Base-by-base conservation (phyloP, 2,888 invertebrate species). In the Petrolisthes cinctipes region DNA sequence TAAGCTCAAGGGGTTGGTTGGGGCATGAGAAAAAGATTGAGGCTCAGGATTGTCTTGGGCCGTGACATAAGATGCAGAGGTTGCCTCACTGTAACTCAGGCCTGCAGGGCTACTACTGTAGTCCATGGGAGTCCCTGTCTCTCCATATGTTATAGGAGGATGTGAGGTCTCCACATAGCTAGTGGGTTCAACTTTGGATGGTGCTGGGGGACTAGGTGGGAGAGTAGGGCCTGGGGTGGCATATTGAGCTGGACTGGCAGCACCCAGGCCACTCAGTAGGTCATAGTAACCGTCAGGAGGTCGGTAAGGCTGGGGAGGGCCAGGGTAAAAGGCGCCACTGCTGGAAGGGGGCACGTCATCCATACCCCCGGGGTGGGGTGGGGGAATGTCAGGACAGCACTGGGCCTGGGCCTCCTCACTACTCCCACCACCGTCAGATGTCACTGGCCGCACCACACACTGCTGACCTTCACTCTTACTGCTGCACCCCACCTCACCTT, bases 221-320 rank as follows among this genome's bases (percentile, higher is more conserved):
- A 75, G 66, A 51, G 84, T 81, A 23, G 85, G 57, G 37, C 85
- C 85, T n/a, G 85, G 37, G 6, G 81, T 53, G 51, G 86, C 75
- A 86, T 86, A 86, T 61, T 86, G 86, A 20, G 86, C 56, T 17
- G 86, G 81, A 57, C 81, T 86, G 86, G 87, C 73, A 11, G 84
- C 87, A 17, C 85, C 73, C 68, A 89, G 76, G 54, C 89, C 83
- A 14, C 84, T 86, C 54, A 89, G 81, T 66, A 89, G 78, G 37
- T 89, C 79, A 78, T 89, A 89, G 66, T 84, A 89, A 5, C 84
- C 82, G 51, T 89, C 89, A 6, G 86, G 57, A 61, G 89, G 75
- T 14, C 73, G 68, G 53, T 76, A 86, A 6, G 80, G 66, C 71
- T 71, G 71, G 14, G 71, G 71, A 7, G 71, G 71, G 71, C 86